Percentiles rank a stretch among this genome's conserved stretches.
These are phyloP conservation scores for Octopus bimaculoides DNA, from an alignment of 1,140 invertebrate species.

Conservation along the genomic window DNA sequence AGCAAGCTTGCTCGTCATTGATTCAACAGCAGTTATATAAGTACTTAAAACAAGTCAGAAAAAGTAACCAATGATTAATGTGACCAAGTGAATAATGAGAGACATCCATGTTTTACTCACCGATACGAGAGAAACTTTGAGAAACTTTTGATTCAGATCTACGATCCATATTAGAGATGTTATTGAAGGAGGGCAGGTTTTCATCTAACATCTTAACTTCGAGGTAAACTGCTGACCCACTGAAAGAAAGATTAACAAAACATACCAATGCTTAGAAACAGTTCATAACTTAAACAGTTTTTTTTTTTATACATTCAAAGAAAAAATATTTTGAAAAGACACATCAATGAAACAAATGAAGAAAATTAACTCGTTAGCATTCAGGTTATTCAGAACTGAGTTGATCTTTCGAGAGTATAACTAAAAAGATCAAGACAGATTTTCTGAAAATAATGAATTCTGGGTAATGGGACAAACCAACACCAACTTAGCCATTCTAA, in stretches of 20 bases:
- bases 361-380: background rate
- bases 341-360: background rate
- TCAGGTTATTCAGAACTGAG: background rate
- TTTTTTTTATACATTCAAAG: background rate
- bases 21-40: background rate
- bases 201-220: background rate
- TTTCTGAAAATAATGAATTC: too few species aligned
- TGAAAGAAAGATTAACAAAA: background rate
- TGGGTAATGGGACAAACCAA: too few species aligned
- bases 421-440: background rate
- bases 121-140: background rate
- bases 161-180: background rate
- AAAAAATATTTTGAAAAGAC: background rate
- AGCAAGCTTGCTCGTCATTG: background rate
- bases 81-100: background rate
- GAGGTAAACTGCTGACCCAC: background rate
- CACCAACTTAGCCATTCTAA: too few species aligned
- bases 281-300: background rate
- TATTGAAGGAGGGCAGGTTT: constrained; percentile 3
- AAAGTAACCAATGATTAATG: background rate
- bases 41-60: background rate
- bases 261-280: too few species aligned
- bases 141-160: background rate
- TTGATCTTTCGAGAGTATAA: background rate
- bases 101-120: background rate